phyloP scores from a whole-genome alignment of 2,797 vertebrate genomes.

The Adelosebastes latens region DNA sequence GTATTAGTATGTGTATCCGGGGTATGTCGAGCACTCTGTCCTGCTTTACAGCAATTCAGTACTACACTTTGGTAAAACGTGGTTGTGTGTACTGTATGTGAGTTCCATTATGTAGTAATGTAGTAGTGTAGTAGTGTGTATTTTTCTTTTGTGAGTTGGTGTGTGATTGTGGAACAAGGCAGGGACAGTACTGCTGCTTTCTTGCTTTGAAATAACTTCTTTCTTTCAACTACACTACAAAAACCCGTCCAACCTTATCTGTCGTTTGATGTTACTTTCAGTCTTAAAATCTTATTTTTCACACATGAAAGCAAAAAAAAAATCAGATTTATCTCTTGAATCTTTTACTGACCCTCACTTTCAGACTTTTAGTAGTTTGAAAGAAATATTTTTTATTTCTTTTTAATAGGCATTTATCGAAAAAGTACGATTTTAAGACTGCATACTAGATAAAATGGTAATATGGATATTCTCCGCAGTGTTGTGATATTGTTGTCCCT shows the following conservation, averaged over 20 bases:
- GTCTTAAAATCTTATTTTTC: constrained; percentile 70
- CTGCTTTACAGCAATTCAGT: constrained; percentile 42
- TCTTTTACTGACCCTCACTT: neutral
- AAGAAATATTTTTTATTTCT: neutral
- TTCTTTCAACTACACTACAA: constrained; percentile 32
- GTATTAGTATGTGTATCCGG: constrained; percentile 23
- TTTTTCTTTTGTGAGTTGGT: constrained; percentile 34
- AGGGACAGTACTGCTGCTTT: constrained; percentile 53
- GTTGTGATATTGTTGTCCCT: constrained; percentile 51
- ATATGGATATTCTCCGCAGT: constrained; percentile 43
- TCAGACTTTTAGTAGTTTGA: neutral
- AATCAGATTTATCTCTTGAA: neutral
- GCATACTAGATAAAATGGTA: constrained; percentile 21
- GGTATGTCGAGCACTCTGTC: constrained; percentile 32
- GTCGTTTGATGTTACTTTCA: constrained; percentile 47
- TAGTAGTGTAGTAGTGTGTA: constrained; percentile 38
- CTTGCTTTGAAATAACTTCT: constrained; percentile 60
- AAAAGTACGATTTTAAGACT: constrained; percentile 69
- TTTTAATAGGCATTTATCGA: neutral
- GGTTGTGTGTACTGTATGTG: constrained; percentile 37
- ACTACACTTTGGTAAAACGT: constrained; percentile 36
- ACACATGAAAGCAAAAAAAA: neutral
- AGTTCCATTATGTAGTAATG: constrained; percentile 29
- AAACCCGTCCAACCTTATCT: constrained; percentile 27
- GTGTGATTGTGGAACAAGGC: constrained; percentile 52